These are phyloP conservation scores for Drosophila pachea DNA, from an alignment of 1,140 invertebrate genomes.

Conservation along the genomic window DNA sequence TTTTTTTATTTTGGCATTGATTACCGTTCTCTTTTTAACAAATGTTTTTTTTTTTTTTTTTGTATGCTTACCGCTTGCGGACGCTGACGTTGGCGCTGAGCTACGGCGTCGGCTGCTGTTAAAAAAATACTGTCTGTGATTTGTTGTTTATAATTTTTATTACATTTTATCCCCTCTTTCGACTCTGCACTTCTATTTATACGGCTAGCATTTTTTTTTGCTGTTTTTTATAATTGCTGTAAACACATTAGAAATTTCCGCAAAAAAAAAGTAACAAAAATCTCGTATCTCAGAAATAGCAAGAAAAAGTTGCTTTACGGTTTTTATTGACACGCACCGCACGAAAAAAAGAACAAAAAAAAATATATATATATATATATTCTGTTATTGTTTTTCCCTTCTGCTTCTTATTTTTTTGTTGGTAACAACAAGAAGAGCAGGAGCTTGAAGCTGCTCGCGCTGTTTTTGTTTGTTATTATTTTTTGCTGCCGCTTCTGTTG, in stretches of 20 bases:
- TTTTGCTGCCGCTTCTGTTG: background rate
- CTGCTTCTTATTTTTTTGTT: background rate
- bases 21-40: background rate
- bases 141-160: conserved; percentile 25
- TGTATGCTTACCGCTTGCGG: conserved; percentile 39
- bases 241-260: conserved; percentile 52
- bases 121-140: conserved; percentile 15
- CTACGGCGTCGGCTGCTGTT: background rate
- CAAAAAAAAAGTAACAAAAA: conserved; percentile 36
- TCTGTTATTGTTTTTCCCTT: conserved; percentile 6
- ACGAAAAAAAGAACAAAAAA: conserved; percentile 29
- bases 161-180: conserved; percentile 3
- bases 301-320: conserved; percentile 25
- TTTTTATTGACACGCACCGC: conserved; percentile 43
- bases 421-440: conserved; percentile 12
- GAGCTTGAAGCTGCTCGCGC: conserved; percentile 4
- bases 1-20: conserved; percentile 4
- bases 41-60: conserved; percentile 9
- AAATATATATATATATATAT: conserved; percentile 22
- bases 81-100: conserved; percentile 14
- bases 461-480: background rate
- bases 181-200: conserved; percentile 16
- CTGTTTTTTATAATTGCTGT: conserved; percentile 23
- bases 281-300: conserved; percentile 13
- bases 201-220: no score